phyloP scores from a whole-genome alignment of 2,113 vertebrate species.

The Sitta europaea region DNA sequence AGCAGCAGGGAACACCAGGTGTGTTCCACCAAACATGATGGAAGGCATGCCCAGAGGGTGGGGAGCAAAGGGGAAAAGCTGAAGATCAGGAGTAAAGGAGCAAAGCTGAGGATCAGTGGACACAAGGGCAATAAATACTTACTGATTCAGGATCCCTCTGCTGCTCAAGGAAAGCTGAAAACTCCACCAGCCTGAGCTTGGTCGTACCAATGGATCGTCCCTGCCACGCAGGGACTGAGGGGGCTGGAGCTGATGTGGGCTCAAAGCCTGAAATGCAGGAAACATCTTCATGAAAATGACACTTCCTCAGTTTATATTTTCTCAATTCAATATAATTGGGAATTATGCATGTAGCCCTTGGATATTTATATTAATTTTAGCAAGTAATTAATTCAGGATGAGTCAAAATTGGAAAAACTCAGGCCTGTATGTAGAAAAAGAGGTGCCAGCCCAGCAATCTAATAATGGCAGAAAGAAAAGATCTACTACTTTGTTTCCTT shows the following conservation, averaged over 20 bases:
- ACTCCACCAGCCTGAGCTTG: constrained; percentile 96
- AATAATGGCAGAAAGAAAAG: neutral
- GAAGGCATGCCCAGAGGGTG: neutral
- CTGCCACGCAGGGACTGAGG: constrained; percentile 95
- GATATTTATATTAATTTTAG: neutral
- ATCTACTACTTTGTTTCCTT: neutral
- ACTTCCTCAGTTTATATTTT: neutral
- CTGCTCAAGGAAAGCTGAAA: constrained; percentile 96
- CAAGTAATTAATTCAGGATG: neutral
- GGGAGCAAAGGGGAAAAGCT: neutral
- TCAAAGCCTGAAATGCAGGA: constrained; percentile 84
- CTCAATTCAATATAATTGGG: neutral
- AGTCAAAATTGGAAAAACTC: neutral
- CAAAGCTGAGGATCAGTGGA: neutral
- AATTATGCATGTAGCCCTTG: neutral
- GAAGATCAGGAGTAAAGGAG: neutral
- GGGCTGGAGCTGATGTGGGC: constrained; percentile 83
- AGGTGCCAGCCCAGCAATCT: neutral
- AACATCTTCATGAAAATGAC: neutral
- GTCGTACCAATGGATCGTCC: constrained; percentile 96
- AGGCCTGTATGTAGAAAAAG: neutral
- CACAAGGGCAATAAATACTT: constrained; percentile 44
- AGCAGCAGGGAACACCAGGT: neutral
- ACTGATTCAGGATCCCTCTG: constrained; percentile 95
- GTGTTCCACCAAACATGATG: neutral